Evolutionary conservation across 2,113 vertebrate genomes (phyloP), one percentile per base, ranked within the genome.

Genomic region (Malurus melanocephalus): DNA sequence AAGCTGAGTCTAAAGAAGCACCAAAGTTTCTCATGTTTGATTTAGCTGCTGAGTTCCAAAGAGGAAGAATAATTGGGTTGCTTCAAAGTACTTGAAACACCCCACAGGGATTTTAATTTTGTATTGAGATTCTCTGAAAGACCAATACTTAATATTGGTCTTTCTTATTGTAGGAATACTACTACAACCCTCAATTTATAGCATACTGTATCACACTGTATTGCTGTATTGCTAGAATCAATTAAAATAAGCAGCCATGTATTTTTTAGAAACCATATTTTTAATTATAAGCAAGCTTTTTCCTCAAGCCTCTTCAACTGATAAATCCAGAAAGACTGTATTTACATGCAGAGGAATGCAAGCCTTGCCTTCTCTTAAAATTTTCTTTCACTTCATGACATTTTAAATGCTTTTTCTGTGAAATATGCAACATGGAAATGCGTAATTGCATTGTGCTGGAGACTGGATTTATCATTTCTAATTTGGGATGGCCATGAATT

Each of bases 131-230:
- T 93, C 64, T 93, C 80, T 73, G 33, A 76, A 91, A 90, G 83
- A 91, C 91, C 93, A 90, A 88, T 93, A 92, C 89, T 89, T 94
- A 90, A 94, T 76, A 33, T 33, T 33, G 33, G 33, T 33, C 33
- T 33, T 33, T 33, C 33, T 33, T 33, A 33, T 33, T 33, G 33
- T 33, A 33, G 62, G 46, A 94, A 93, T n/a, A 75, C 55, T 59
- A 81, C 64, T 74, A 82, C 64, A 90, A 27, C 19, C 40, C 40
- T 90, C 77, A 83, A 79, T 89, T 95, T 87, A 92, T 27, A 76
- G 71, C 51, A 85, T 38, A 88, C 21, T 79, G 28, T 23, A 90
- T 92, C 61, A 75, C n/a, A 45, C 30, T 53, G 33, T 65, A 90
- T 48, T 73, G 35, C 43, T 69, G 60, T 60, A 85, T 40, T 77